Conservation (phyloP, 2,113 vertebrate genomes). For the Balaenoptera acutorostrata region DNA sequence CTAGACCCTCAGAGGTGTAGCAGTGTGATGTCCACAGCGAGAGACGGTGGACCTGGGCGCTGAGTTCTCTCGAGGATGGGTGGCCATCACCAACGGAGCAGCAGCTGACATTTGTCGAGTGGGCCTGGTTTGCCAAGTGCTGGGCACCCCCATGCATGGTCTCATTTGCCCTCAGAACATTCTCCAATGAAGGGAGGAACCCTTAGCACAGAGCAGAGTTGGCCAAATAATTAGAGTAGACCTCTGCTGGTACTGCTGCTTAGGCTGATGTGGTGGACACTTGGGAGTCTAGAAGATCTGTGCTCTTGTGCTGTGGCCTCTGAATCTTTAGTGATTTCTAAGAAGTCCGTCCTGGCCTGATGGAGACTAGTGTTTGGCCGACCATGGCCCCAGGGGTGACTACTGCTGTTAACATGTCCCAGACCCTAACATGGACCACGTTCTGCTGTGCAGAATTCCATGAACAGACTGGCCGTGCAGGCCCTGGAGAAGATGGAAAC, state of each 20-base stretch:
- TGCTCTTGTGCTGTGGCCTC: neutral
- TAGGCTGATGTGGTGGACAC: neutral
- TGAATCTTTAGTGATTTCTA: neutral
- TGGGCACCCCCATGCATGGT: accelerated
- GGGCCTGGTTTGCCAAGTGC: neutral
- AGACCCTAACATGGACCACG: neutral
- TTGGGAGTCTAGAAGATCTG: neutral
- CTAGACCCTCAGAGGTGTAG: neutral
- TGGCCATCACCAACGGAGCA: neutral
- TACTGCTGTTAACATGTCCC: neutral
- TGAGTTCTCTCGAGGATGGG: neutral
- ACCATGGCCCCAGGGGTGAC: no score
- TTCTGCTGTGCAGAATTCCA: conserved; percentile 88
- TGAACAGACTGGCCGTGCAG: conserved; percentile 98
- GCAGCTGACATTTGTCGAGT: neutral
- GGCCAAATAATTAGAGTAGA: neutral
- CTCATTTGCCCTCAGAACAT: neutral
- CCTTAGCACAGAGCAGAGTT: neutral
- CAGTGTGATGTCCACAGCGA: neutral
- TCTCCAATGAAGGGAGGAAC: neutral
- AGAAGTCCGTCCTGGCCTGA: neutral
- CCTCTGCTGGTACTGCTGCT: neutral
- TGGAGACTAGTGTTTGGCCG: neutral
- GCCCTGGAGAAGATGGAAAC: conserved; percentile 99
- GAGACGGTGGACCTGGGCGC: neutral